Evolutionary conservation across 2,797 vertebrate genomes (phyloP).

Genomic region (Peromyscus nudipes): DNA sequence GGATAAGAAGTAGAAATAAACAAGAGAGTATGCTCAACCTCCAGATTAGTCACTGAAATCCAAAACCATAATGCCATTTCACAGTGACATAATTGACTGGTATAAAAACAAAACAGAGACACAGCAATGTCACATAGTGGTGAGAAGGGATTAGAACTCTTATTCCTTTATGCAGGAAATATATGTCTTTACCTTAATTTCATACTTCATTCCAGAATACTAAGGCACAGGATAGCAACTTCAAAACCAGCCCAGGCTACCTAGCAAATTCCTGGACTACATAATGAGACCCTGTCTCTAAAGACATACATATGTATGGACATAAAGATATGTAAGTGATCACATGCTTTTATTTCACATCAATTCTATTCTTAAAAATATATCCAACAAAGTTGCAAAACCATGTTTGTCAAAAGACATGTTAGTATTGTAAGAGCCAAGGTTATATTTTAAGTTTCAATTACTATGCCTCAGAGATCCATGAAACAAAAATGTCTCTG

Average conservation of each 20-base stretch:
- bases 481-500: neutral
- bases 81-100: neutral
- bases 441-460: neutral
- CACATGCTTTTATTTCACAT: neutral
- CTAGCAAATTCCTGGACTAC: neutral
- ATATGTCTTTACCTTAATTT: neutral
- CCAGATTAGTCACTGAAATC: neutral
- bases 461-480: neutral
- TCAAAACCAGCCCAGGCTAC: neutral
- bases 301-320: neutral
- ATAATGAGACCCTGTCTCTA: neutral
- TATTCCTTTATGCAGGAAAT: neutral
- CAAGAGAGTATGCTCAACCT: neutral
- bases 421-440: neutral
- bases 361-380: neutral
- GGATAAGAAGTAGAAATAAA: neutral
- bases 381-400: neutral
- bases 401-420: neutral
- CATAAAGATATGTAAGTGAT: neutral
- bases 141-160: neutral
- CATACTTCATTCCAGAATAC: neutral
- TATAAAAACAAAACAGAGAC: neutral
- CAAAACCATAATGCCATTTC: neutral
- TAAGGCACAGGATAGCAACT: neutral
- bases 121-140: neutral